These are phyloP conservation scores for Diadema setosum DNA, from an alignment of 35 echinoderm and acorn worm species.

Conservation along the genomic window DNA sequence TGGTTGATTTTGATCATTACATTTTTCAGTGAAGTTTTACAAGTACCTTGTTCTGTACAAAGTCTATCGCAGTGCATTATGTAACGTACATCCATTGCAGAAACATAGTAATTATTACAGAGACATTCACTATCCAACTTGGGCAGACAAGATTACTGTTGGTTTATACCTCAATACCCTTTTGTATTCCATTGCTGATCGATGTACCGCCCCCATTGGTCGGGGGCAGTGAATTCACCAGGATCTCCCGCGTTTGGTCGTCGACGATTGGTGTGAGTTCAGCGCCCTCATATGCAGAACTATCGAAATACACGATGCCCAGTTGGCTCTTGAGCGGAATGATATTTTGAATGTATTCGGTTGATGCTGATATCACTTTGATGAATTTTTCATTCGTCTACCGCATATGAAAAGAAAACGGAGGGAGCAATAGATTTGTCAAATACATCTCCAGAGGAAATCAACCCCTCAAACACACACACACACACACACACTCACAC, in stretches of 20 bases:
- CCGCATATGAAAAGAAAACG: neutral
- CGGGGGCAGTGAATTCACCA: neutral
- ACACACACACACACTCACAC: no score
- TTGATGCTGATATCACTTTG: neutral
- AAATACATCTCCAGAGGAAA: neutral
- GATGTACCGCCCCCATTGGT: neutral
- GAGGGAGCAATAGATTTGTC: neutral
- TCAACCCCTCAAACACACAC: no score
- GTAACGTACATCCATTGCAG: neutral
- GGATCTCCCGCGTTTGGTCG: neutral
- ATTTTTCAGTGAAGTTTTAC: neutral
- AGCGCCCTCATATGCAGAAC: neutral
- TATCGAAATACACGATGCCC: neutral
- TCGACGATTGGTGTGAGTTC: neutral
- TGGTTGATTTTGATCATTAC: neutral
- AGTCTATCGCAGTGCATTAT: neutral
- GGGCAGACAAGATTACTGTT: neutral
- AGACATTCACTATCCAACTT: neutral
- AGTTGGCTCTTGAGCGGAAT: neutral
- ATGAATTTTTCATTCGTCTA: neutral
- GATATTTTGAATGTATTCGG: constrained; percentile 3
- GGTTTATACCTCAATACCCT: neutral
- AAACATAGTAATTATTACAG: neutral
- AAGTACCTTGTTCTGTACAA: neutral
- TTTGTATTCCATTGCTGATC: neutral